phyloP scores from a whole-genome alignment of 2,113 vertebrate genomes.

The Excalfactoria chinensis region DNA sequence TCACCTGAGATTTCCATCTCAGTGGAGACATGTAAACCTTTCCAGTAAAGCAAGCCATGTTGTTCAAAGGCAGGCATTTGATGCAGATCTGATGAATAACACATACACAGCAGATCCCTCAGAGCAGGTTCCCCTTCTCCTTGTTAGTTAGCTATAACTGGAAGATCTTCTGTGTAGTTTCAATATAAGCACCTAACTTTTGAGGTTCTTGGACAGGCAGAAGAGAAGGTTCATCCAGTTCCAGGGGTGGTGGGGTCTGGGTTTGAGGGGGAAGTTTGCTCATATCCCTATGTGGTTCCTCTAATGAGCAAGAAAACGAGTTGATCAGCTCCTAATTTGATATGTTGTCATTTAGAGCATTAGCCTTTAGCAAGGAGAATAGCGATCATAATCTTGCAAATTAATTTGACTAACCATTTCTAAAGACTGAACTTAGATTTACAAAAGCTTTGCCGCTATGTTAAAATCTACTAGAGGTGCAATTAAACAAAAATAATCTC shows the following conservation, averaged over 20 bases:
- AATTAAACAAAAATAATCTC: background rate
- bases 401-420: slow-evolving; percentile 20
- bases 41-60: background rate
- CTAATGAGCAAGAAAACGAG: background rate
- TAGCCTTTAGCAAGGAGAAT: background rate
- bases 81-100: background rate
- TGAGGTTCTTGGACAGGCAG: background rate
- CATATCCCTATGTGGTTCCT: fast-evolving
- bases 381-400: slow-evolving; percentile 12
- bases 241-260: background rate
- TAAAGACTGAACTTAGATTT: background rate
- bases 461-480: background rate
- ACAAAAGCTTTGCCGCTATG: background rate
- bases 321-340: background rate
- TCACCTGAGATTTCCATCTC: background rate
- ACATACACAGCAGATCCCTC: background rate
- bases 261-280: background rate
- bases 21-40: background rate
- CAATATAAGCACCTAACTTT: background rate
- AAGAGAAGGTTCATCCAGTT: background rate
- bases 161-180: background rate
- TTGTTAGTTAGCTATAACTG: background rate
- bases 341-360: background rate
- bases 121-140: background rate
- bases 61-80: background rate